A percentile compares a stretch with the other conserved stretches of the same genome.
These are phyloP conservation scores for Crocidura indochinensis DNA, from an alignment of 2,797 vertebrate genomes.

Conservation along the genomic window DNA sequence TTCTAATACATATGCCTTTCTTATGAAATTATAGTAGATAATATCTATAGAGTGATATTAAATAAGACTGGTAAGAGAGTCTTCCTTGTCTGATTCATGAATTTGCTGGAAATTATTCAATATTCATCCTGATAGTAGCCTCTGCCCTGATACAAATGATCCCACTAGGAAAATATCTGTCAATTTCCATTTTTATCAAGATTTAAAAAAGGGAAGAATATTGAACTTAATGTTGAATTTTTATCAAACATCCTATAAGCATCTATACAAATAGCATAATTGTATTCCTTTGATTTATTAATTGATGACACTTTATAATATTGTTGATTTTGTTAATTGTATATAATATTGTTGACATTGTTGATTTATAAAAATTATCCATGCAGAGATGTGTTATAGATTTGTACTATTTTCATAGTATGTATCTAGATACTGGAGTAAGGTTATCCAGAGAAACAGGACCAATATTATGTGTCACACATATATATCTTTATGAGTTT, in stretches of 20 bases:
- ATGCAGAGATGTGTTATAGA: slow-evolving; percentile 27
- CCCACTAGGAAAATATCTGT: neutral
- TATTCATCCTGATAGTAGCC: neutral
- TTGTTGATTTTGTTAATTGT: slow-evolving; percentile 18
- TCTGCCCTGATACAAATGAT: neutral
- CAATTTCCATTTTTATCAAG: slow-evolving; percentile 53
- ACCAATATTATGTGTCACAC: neutral
- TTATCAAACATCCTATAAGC: slow-evolving; percentile 26
- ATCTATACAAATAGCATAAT: neutral
- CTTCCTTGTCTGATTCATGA: neutral
- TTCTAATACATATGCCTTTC: neutral
- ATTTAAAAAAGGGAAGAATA: slow-evolving; percentile 36
- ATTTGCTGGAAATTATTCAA: neutral
- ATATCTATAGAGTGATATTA: slow-evolving; percentile 13
- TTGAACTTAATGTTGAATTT: neutral
- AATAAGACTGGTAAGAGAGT: neutral
- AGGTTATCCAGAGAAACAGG: slow-evolving; percentile 20
- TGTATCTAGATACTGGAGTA: slow-evolving; percentile 30
- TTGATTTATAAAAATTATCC: slow-evolving; percentile 30
- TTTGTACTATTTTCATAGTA: neutral
- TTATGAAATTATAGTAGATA: neutral
- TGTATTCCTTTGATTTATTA: slow-evolving; percentile 29
- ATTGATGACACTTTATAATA: slow-evolving; percentile 18
- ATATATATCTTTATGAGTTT: neutral
- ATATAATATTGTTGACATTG: slow-evolving; percentile 37